Base-by-base conservation (phyloP, 2,113 vertebrate genomes). In the Solea solea region DNA sequence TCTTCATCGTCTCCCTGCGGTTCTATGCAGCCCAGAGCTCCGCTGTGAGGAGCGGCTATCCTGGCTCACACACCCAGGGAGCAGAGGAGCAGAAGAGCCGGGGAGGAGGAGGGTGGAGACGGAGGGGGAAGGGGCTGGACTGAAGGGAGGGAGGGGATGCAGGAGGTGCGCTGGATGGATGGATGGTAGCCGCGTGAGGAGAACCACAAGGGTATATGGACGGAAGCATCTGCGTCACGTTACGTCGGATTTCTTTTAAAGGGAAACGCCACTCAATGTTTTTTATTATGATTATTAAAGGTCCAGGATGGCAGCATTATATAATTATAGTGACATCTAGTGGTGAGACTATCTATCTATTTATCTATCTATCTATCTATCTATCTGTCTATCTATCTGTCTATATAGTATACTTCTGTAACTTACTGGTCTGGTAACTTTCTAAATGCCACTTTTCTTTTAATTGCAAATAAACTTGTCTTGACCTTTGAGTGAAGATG, bases 221-320 rank as follows among this genome's bases (percentile, higher is more conserved):
- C 49, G 51, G 70, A 76, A 75, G 78, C 88, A 64, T 78, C 64
- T 78, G 79, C 88, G 87, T 91, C 85, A 87, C 56, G 64, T 65
- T 60, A 90, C 84, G 83, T 82, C 54, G 44, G 62, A 12, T 59
- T 60, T 25, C 42, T 27, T 70, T 64, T 93, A 90, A 91, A 93
- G 92, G 79, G 81, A 62, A 83, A 88, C 60, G 15, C 57, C 63
- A 15, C 28, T 15, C 1, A 25, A 1, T 45, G 45, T 12, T 5
- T 48, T 12, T 48, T 2, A 46, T 46, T 46, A 48, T 34, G 34
- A 34, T 34, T 34, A 34, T 34, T 34, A 34, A 34, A 34, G 34
- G 34, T 34, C 34, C 34, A 34, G 34, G 3, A 34, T 34, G 28
- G 34, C 34, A 34, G 34, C 3, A 34, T 34, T 34, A 34, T 3